Conservation (phyloP, 2,113 vertebrate genomes). For the Pachypanchax playfairii region DNA sequence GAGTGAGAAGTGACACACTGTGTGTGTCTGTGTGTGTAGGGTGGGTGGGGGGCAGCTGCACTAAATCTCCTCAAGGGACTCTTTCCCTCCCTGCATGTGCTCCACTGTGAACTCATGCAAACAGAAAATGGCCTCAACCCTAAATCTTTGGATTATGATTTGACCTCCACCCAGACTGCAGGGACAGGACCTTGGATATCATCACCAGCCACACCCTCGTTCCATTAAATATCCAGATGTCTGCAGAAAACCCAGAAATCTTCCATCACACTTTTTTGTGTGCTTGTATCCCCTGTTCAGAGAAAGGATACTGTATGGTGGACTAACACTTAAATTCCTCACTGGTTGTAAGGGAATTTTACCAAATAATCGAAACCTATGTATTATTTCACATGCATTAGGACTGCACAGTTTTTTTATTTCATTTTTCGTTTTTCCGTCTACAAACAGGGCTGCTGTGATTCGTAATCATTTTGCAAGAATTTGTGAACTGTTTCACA, state of each 20-base stretch:
- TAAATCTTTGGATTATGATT: slow-evolving; percentile 38
- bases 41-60: slow-evolving; percentile 47
- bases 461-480: too few species aligned
- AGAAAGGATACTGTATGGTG: neutral
- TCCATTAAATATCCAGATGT: slow-evolving; percentile 56
- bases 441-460: too few species aligned
- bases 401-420: too few species aligned
- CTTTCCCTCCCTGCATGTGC: slow-evolving; percentile 33
- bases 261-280: neutral
- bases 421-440: too few species aligned
- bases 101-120: slow-evolving; percentile 24
- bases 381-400: too few species aligned
- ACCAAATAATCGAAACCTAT: too few species aligned
- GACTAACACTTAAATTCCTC: too few species aligned
- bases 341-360: too few species aligned
- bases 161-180: slow-evolving; percentile 71
- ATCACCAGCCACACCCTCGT: slow-evolving; percentile 37
- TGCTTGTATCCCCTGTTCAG: neutral
- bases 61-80: slow-evolving; percentile 39
- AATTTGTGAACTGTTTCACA: too few species aligned
- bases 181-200: slow-evolving; percentile 71
- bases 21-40: too few species aligned
- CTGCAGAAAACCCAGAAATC: slow-evolving; percentile 24
- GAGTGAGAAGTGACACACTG: too few species aligned
- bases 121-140: slow-evolving; percentile 22